Evolutionary conservation across 1,140 invertebrate species (phyloP), one percentile per base, ranked within the genome.

Genomic region (Stegodyphus mimosarum): DNA sequence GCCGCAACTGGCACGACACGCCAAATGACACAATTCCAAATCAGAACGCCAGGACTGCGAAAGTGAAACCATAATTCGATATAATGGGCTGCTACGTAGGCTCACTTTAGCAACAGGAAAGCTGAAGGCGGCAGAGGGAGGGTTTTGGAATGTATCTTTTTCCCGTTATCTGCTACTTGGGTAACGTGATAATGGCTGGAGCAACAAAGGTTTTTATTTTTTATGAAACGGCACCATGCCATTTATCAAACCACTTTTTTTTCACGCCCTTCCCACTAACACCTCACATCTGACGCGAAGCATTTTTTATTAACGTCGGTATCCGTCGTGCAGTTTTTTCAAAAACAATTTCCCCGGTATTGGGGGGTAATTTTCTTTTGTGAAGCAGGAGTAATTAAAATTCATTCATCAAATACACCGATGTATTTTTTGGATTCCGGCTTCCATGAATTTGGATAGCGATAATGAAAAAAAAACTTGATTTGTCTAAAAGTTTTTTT

Each of bases 11-110:
- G 10, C 76, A 33, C 78, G 78, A 80, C 80, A 83, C 60, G 52
- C 55, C 69, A 83, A 83, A 83, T 83, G 80, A 83, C 80, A 83
- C 80, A 17, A 83, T 83, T 74, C 69, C 66, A 83, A 83, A 83
- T 74, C 80, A 74, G 80, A 83, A 83, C 70, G 71, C 71, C 63
- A 48, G n/a, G 55, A 53, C 52, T 49, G 53, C 49, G 80, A 74
- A 73, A 83, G 70, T 73, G 80, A 74, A 48, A 83, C 70, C 71
- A 74, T 83, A 83, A 83, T 83, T 83, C 71, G 70, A 83, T 74
- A 83, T 83, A 83, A 83, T 83, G 50, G 17, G 52, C 33, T 33
- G 33, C 1, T 33, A 33, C 33, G 33, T 33, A 33, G 69, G 9
- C 72, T 81, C 78, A 81, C 75, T 77, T 79, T 49, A 55, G 74